Evolutionary conservation across 1,140 invertebrate genomes (phyloP).

Genomic region (Drosophila sp.): DNA sequence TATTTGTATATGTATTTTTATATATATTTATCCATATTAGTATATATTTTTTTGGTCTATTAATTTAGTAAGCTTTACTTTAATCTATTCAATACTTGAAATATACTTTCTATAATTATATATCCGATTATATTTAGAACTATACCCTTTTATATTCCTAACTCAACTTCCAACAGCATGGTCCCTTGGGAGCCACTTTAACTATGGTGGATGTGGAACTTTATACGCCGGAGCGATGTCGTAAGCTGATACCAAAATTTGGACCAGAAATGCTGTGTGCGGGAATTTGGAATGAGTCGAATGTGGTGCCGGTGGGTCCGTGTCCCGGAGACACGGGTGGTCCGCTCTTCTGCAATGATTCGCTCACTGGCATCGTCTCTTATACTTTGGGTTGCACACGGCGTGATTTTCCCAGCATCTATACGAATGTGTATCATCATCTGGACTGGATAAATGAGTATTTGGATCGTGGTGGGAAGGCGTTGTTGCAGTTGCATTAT

Average conservation of each 20-base stretch:
- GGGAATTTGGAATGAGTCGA: background rate
- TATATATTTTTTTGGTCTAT: no score
- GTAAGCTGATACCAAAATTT: background rate
- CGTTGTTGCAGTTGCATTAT: background rate
- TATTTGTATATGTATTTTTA: no score
- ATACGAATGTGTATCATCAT: constrained; percentile 27
- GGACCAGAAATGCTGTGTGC: constrained; percentile 9
- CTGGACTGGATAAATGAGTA: constrained; percentile 24
- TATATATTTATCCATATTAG: no score
- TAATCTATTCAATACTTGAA: no score
- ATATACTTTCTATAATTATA: no score
- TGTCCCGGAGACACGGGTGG: constrained; percentile 59
- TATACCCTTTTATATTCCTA: no score
- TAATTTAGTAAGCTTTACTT: no score
- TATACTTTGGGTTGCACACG: constrained; percentile 23
- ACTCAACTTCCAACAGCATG: background rate
- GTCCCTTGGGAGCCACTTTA: background rate
- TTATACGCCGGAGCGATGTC: background rate
- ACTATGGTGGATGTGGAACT: background rate
- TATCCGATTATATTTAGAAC: no score
- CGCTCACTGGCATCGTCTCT: constrained; percentile 25
- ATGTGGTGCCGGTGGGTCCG: constrained; percentile 24
- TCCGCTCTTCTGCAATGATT: constrained; percentile 22
- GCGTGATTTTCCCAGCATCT: constrained; percentile 10
- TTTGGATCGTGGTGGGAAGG: constrained; percentile 22